Conservation (phyloP, 2,113 vertebrate species). For the Hiodon tergisus region DNA sequence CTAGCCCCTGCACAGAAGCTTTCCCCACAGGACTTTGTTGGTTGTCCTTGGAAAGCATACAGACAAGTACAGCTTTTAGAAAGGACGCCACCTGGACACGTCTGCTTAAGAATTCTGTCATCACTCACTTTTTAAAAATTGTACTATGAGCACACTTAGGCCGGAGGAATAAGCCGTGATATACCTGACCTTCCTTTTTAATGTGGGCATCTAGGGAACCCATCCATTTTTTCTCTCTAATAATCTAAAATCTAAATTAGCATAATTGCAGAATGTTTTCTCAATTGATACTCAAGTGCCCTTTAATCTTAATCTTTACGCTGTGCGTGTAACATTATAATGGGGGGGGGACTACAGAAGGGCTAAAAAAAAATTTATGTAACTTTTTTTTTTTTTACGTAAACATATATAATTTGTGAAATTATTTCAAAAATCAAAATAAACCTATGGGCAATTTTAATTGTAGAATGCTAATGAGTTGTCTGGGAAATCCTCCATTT, state of each 20-base stretch:
- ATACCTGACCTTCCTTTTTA: constrained; percentile 48
- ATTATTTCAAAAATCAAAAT: too few species aligned
- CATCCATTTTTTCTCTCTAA: not conserved
- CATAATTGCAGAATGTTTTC: too few species aligned
- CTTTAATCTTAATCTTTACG: too few species aligned
- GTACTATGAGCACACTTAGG: constrained; percentile 30
- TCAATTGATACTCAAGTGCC: too few species aligned
- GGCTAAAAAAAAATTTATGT: too few species aligned
- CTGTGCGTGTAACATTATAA: not conserved
- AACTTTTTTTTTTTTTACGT: too few species aligned
- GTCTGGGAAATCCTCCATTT: too few species aligned
- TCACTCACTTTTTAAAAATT: constrained; percentile 50
- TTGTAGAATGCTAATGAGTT: too few species aligned
- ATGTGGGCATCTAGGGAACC: constrained; percentile 53
- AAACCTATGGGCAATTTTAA: too few species aligned
- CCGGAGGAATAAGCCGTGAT: constrained; percentile 49
- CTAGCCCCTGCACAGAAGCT: constrained; percentile 16
- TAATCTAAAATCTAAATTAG: not conserved
- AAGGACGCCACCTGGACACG: constrained; percentile 53
- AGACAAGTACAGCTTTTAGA: constrained; percentile 39
- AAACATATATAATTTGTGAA: too few species aligned
- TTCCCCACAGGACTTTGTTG: constrained; percentile 29
- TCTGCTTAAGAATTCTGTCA: constrained; percentile 53
- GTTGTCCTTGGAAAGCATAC: constrained; percentile 56
- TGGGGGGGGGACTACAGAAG: not conserved